phyloP scores from a whole-genome alignment of 2,888 invertebrate genomes.

The Idaea biselata region DNA sequence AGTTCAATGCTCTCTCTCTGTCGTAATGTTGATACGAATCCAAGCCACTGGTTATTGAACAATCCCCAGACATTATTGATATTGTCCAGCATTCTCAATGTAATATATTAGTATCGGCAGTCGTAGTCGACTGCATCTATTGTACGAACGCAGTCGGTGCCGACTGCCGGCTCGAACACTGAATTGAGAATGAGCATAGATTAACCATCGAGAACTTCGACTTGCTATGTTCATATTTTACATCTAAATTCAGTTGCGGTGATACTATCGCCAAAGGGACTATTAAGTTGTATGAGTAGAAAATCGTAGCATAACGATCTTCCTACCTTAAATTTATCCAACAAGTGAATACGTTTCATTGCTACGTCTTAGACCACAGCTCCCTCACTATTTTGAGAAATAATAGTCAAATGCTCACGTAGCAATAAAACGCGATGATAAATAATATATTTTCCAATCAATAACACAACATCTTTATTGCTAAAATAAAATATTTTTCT shows the following conservation, averaged over 20 bases:
- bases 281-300: no score
- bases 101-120: conserved; percentile 43
- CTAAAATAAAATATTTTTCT: conserved; percentile 13
- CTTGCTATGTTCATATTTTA: conserved; percentile 55
- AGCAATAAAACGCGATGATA: no score
- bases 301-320: no score
- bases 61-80: conserved; percentile 22
- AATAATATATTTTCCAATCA: no score
- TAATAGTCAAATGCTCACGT: no score
- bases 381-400: no score
- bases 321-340: no score
- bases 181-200: conserved; percentile 74
- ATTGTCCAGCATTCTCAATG: conserved; percentile 33
- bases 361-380: no score
- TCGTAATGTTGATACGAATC: conserved; percentile 4
- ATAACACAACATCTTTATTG: background rate
- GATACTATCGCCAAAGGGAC: no score
- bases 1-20: background rate
- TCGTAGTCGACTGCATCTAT: conserved; percentile 64
- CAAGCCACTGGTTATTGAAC: conserved; percentile 13
- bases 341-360: no score
- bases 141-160: conserved; percentile 57
- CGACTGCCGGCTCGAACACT: conserved; percentile 59
- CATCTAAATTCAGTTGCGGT: conserved; percentile 13
- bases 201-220: conserved; percentile 66